phyloP scores from a whole-genome alignment of 2,113 vertebrate genomes.

The Pseudorectes ferrugineus region DNA sequence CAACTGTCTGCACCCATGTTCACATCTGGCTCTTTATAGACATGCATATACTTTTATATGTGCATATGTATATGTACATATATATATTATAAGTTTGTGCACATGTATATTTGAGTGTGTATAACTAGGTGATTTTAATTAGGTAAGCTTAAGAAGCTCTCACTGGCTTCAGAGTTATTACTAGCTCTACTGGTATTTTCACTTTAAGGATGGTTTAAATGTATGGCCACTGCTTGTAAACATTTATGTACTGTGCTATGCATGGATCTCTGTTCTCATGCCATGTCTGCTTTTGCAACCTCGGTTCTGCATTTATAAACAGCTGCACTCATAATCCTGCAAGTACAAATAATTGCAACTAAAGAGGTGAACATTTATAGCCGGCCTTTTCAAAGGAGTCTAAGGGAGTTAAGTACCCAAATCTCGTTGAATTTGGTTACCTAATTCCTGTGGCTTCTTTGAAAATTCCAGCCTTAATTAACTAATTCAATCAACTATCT shows the following conservation, averaged over 20 bases:
- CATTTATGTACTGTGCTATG: neutral
- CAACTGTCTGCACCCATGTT: neutral
- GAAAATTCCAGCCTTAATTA: slow-evolving; percentile 52
- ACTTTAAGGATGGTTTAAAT: slow-evolving; percentile 17
- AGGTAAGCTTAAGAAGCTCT: neutral
- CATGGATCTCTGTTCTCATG: slow-evolving; percentile 52
- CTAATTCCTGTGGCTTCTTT: slow-evolving; percentile 54
- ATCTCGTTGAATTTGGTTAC: slow-evolving; percentile 50
- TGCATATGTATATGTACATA: neutral
- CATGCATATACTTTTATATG: neutral
- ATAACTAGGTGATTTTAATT: slow-evolving; percentile 27
- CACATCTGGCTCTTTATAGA: neutral
- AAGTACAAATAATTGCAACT: slow-evolving; percentile 32
- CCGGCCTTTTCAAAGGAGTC: slow-evolving; percentile 48
- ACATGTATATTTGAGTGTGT: neutral
- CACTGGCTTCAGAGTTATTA: neutral
- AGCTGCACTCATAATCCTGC: slow-evolving; percentile 10
- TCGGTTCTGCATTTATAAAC: slow-evolving; percentile 33
- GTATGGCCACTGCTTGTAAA: neutral
- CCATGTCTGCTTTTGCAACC: slow-evolving; percentile 32
- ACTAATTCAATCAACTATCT: slow-evolving; percentile 23
- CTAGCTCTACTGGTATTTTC: slow-evolving; percentile 41
- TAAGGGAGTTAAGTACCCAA: neutral
- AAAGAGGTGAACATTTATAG: slow-evolving; percentile 14
- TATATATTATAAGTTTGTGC: neutral